Evolutionary conservation across 2,797 vertebrate species (phyloP).

Genomic region (Zalophus californianus): DNA sequence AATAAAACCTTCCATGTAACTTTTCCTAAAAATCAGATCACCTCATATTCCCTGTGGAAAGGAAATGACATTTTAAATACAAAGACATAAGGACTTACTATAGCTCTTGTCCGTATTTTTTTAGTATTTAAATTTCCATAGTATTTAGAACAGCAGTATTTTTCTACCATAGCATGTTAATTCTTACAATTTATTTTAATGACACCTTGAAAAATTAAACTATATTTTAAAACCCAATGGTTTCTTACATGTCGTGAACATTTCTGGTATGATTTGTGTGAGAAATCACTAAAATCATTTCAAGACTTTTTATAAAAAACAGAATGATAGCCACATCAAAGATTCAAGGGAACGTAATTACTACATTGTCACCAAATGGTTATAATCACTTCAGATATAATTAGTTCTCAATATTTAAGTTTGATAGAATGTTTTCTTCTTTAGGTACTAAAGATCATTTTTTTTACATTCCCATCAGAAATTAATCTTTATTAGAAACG

Average conservation of each 20-base stretch:
- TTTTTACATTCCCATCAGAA: constrained; percentile 57
- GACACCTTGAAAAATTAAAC: constrained; percentile 53
- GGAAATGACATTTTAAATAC: constrained; percentile 20
- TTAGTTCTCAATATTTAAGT: constrained; percentile 33
- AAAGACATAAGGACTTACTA: neutral
- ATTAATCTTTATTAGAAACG: constrained; percentile 36
- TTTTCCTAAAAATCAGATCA: constrained; percentile 28
- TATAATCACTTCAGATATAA: constrained; percentile 29
- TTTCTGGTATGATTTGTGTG: neutral
- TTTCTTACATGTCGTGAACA: neutral
- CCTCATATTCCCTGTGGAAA: neutral
- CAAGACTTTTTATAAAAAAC: constrained; percentile 8
- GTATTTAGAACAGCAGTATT: constrained; percentile 41
- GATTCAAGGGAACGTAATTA: constrained; percentile 4
- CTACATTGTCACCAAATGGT: neutral
- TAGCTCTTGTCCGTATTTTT: neutral
- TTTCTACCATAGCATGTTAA: neutral
- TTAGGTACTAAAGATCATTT: neutral
- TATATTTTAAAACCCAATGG: constrained; percentile 38
- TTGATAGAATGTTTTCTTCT: neutral
- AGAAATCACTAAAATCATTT: constrained; percentile 40
- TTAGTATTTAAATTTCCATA: constrained; percentile 52
- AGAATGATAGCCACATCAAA: constrained; percentile 24
- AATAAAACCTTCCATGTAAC: constrained; percentile 7
- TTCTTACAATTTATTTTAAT: constrained; percentile 55